Evolutionary conservation across 30 jellyfish, hydroid and myxozoan species (phyloP).

Genomic region (Turritopsis dohrnii): DNA sequence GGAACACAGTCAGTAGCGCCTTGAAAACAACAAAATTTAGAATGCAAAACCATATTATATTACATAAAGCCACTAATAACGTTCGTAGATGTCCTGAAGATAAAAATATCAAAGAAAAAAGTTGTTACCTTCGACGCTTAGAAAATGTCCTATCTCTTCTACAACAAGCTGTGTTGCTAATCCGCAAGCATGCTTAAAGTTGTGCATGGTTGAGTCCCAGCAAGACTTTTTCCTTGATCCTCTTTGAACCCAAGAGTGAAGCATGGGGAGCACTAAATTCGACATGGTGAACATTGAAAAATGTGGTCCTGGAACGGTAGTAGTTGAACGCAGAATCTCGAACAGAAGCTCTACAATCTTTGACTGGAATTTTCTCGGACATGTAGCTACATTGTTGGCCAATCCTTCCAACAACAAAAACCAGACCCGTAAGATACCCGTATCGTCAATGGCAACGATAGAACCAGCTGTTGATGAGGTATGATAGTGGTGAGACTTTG

Average conservation of each 20-base stretch:
- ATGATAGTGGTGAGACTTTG: constrained; percentile 21
- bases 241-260: constrained; percentile 91
- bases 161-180: constrained; percentile 95
- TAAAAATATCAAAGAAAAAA: too few species aligned
- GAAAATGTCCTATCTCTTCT: constrained; percentile 90
- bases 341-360: constrained; percentile 74
- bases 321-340: constrained; percentile 80
- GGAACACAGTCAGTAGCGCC: constrained; percentile 99
- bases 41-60: too few species aligned
- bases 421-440: constrained; percentile 98
- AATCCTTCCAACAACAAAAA: constrained; percentile 84
- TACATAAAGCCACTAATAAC: too few species aligned
- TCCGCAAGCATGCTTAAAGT: constrained; percentile 96
- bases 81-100: too few species aligned
- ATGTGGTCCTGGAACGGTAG: constrained; percentile 99
- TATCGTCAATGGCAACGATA: constrained; percentile 90
- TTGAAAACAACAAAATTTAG: neutral
- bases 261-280: constrained; percentile 85
- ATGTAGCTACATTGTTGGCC: constrained; percentile 67
- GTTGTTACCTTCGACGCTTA: constrained; percentile 82
- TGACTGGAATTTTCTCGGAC: constrained; percentile 86
- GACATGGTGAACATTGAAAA: constrained; percentile 89
- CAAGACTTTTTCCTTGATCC: constrained; percentile 61
- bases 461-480: constrained; percentile 73
- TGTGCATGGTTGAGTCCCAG: constrained; percentile 75